Percentiles rank a stretch among this genome's conserved stretches.
phyloP scores from a whole-genome alignment of 92 coral and sea anemone species.

The Zoanthus solanderi region DNA sequence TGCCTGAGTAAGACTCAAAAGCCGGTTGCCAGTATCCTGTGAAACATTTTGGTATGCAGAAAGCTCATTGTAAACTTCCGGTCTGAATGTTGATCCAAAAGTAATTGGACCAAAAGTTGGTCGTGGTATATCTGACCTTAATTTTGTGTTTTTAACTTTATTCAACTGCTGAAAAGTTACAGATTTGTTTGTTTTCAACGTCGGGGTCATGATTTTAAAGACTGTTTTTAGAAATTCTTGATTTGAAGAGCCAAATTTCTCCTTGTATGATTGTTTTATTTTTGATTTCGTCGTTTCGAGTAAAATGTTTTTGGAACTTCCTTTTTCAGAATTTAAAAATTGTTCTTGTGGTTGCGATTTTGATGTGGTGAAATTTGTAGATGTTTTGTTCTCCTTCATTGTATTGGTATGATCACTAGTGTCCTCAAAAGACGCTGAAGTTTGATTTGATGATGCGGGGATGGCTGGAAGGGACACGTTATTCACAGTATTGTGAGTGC shows the following conservation, averaged over 20 bases:
- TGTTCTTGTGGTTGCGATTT: not conserved
- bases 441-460: slow-evolving; percentile 61
- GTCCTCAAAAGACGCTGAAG: slow-evolving; percentile 4
- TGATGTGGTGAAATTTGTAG: not conserved
- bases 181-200: not conserved
- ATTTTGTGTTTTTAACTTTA: not conserved
- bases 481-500: slow-evolving; percentile 30
- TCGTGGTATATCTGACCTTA: slow-evolving; percentile 26
- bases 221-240: slow-evolving; percentile 23
- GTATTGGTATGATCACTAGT: not conserved
- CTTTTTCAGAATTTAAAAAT: not conserved
- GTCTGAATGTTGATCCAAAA: not conserved
- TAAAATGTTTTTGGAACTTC: not conserved
- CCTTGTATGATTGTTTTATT: not conserved
- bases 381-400: not conserved
- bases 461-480: slow-evolving; percentile 55
- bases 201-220: slow-evolving; percentile 34
- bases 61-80: not conserved
- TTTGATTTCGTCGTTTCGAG: not conserved
- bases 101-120: not conserved
- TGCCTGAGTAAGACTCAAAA: not conserved
- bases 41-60: not conserved
- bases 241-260: not conserved
- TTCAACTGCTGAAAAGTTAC: slow-evolving; percentile 4
- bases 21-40: not conserved